A percentile compares a stretch with the other conserved stretches of the same genome.
phyloP scores from a whole-genome alignment of 2,888 invertebrate species.

The Mesoligia furuncula region DNA sequence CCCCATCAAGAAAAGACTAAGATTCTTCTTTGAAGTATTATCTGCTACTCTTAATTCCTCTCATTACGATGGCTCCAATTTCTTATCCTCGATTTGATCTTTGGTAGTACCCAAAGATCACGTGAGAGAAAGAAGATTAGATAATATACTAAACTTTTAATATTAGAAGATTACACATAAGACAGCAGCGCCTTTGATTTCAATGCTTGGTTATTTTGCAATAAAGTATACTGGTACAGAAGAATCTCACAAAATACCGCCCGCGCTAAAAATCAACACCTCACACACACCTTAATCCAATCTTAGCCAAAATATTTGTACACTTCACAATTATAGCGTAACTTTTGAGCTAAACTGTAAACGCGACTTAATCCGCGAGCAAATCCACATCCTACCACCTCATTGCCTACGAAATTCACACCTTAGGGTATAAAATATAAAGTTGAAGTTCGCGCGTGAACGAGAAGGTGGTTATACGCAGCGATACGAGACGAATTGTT shows the following conservation, averaged over 20 bases:
- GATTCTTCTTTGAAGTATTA: not conserved
- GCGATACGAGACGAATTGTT: conserved; percentile 82
- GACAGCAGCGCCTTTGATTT: not conserved
- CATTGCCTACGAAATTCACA: conserved; percentile 37
- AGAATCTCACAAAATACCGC: not conserved
- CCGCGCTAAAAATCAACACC: conserved; percentile 24
- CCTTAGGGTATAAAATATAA: conserved; percentile 12
- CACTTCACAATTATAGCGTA: conserved; percentile 66
- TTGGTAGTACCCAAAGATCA: not conserved
- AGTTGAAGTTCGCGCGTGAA: conserved; percentile 28
- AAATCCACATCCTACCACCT: conserved; percentile 53
- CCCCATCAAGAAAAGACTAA: too few species aligned
- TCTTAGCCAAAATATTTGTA: conserved; percentile 67
- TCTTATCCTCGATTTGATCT: not conserved
- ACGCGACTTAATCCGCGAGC: conserved; percentile 70
- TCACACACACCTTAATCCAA: conserved; percentile 58
- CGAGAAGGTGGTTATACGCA: conserved; percentile 70
- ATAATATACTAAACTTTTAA: not conserved
- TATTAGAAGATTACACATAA: not conserved
- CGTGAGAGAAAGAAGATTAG: not conserved
- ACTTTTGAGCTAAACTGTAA: conserved; percentile 71
- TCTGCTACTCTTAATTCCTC: not conserved
- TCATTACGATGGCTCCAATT: not conserved
- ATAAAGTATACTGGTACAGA: not conserved
- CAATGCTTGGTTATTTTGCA: not conserved